Evolutionary conservation across 2,113 vertebrate genomes (phyloP).

Genomic region (Syrrhaptes paradoxus): DNA sequence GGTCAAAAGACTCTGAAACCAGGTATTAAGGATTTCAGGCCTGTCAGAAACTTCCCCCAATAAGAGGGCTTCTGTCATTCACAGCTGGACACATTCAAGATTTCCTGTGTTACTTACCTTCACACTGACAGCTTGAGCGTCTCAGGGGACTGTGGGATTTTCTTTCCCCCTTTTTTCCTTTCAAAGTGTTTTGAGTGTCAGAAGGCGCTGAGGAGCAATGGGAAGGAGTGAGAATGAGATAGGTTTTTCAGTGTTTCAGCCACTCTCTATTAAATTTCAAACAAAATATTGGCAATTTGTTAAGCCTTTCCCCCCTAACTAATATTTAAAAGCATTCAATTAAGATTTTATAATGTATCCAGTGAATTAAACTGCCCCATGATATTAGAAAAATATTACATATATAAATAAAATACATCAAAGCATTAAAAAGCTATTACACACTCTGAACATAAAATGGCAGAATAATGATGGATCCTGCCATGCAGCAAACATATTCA

Average conservation of each 20-base stretch:
- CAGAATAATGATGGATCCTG: slow-evolving; percentile 84
- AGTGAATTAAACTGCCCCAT: slow-evolving; percentile 74
- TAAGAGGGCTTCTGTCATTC: slow-evolving; percentile 77
- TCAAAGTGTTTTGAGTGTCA: slow-evolving; percentile 70
- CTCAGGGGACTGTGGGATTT: slow-evolving; percentile 69
- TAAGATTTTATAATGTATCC: slow-evolving; percentile 77
- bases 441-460: slow-evolving; percentile 83
- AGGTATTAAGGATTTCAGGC: slow-evolving; percentile 72
- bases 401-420: slow-evolving; percentile 85
- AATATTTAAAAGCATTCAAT: slow-evolving; percentile 79
- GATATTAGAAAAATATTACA: slow-evolving; percentile 83
- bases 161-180: slow-evolving; percentile 57
- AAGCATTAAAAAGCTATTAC: slow-evolving; percentile 87
- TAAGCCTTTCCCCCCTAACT: slow-evolving; percentile 64
- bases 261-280: slow-evolving; percentile 63
- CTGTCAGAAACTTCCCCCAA: slow-evolving; percentile 75
- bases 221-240: slow-evolving; percentile 50
- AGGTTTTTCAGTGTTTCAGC: slow-evolving; percentile 34
- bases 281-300: slow-evolving; percentile 72
- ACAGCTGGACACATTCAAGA: slow-evolving; percentile 69
- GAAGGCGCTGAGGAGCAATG: slow-evolving; percentile 24
- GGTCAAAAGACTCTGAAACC: slow-evolving; percentile 64
- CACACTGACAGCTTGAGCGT: slow-evolving; percentile 72
- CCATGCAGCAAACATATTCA: slow-evolving; percentile 90
- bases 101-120: slow-evolving; percentile 74